Evolutionary conservation across 2,888 invertebrate genomes (phyloP).

Genomic region (Pharmacophagus antenor): DNA sequence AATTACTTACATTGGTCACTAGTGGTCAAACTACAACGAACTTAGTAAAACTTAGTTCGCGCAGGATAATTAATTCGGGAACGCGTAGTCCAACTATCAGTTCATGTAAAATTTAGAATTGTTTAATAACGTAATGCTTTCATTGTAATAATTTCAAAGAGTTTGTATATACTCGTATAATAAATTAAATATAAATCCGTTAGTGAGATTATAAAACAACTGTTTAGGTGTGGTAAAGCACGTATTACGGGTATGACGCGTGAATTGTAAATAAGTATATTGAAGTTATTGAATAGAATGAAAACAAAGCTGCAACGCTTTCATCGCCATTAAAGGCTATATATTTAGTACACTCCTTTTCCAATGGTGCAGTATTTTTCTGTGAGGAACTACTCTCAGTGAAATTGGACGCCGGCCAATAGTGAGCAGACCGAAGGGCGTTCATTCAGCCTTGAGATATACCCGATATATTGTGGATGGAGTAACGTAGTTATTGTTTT

Average conservation of each 20-base stretch:
- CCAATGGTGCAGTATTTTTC: constrained; percentile 43
- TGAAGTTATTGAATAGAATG: background rate
- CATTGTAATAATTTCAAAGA: background rate
- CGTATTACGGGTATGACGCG: background rate
- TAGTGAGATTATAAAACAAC: too few species aligned
- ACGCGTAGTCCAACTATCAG: background rate
- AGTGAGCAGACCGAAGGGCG: constrained; percentile 45
- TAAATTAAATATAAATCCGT: too few species aligned
- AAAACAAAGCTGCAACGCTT: constrained; percentile 5
- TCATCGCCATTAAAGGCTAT: constrained; percentile 29
- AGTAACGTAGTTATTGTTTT: constrained; percentile 31
- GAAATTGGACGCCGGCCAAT: constrained; percentile 49
- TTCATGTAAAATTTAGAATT: too few species aligned
- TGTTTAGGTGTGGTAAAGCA: too few species aligned
- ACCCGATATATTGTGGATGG: constrained; percentile 38
- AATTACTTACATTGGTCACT: background rate
- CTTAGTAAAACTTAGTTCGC: background rate
- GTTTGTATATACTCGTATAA: background rate
- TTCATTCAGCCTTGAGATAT: constrained; percentile 47
- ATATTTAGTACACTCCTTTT: constrained; percentile 47
- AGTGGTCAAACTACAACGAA: background rate
- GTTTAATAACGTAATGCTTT: too few species aligned
- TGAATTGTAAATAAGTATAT: constrained; percentile 4
- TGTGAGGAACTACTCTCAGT: constrained; percentile 39
- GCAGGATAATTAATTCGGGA: background rate